These are phyloP conservation scores for Dynastes grantii DNA, from an alignment of 2,888 invertebrate species.

Conservation along the genomic window DNA sequence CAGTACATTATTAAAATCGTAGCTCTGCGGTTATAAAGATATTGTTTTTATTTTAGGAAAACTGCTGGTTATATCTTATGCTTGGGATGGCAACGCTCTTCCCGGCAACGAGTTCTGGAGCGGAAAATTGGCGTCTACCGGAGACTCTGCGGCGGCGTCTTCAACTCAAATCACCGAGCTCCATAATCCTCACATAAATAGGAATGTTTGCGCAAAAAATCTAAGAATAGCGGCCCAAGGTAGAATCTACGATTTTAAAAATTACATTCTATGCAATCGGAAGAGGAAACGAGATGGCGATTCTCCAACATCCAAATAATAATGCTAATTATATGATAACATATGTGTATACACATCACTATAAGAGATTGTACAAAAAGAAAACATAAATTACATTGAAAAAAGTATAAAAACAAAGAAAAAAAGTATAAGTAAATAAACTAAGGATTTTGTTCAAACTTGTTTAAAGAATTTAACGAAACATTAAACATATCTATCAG, in stretches of 20 bases:
- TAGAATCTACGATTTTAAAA: constrained; percentile 56
- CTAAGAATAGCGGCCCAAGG: constrained; percentile 71
- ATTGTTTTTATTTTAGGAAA: constrained; percentile 60
- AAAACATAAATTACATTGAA: too few relatives aligned
- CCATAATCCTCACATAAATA: constrained; percentile 76
- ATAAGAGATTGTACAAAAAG: too few relatives aligned
- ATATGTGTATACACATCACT: too few relatives aligned
- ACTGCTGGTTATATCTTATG: constrained; percentile 78
- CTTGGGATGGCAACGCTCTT: constrained; percentile 82
- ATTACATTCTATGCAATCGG: constrained; percentile 53
- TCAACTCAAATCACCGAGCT: constrained; percentile 76
- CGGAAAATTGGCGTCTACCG: constrained; percentile 73
- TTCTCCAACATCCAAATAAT: constrained; percentile 12
- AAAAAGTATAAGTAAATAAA: too few relatives aligned
- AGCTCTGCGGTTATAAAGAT: not conserved
- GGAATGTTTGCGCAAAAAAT: constrained; percentile 71
- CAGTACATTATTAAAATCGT: not conserved
- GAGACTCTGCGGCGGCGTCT: constrained; percentile 78
- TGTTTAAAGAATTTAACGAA: too few relatives aligned
- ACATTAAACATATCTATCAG: too few relatives aligned
- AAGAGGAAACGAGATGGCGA: constrained; percentile 19
- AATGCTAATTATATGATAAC: not conserved
- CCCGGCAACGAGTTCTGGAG: constrained; percentile 85
- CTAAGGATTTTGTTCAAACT: too few relatives aligned
- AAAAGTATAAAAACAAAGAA: too few relatives aligned